Evolutionary conservation across 2,113 vertebrate genomes (phyloP), one percentile per base, ranked within the genome.

Genomic region (Muscicapa adusta): DNA sequence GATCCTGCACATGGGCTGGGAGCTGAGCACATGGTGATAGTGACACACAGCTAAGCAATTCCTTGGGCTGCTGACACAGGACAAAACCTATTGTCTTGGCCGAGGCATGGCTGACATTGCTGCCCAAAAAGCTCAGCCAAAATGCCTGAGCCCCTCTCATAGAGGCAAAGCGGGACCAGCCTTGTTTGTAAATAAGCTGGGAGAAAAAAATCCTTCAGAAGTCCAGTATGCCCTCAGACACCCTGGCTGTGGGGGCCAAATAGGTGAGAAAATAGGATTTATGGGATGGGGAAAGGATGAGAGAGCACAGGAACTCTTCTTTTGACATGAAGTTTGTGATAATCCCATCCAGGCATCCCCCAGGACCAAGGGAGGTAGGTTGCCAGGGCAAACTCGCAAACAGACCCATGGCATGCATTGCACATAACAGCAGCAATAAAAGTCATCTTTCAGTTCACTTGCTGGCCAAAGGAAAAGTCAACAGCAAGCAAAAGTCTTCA

Each of bases 71-170:
- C 40, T 43, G 29, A 62, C 38, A 36, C 28, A 14, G 73, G 40
- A 51, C 29, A 79, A 78, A 79, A 45, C 13, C 34, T 23, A 20
- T 26, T 58, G 42, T 25, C 34, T 47, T 60, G 61, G 58, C 42
- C 0, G 0, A 60, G 43, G 19, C 24, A 63, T 5, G 34, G 61
- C 33, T 5, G 4, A 63, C 22, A 12, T 0, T 20, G 24, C 29
- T 80, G 62, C 62, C 71, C 48, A 72, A 78, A 79, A 85, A 72
- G 18, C 23, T 10, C 43, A 63, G 23, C 18, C 19, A 78, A 74
- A 61, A 71, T 42, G n/a, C 48, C 42, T 3, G 8, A 73, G 60
- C 23, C 42, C 18, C 31, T 85, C n/a, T 70, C 31, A 53, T 2
- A 65, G 53, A 24, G 28, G 58, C 10, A 33, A 85, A 70, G 13